Percentiles rank a stretch among this genome's conserved stretches.
These are phyloP conservation scores for Phorcus lineatus DNA, from an alignment of 2,888 invertebrate species.

Conservation along the genomic window DNA sequence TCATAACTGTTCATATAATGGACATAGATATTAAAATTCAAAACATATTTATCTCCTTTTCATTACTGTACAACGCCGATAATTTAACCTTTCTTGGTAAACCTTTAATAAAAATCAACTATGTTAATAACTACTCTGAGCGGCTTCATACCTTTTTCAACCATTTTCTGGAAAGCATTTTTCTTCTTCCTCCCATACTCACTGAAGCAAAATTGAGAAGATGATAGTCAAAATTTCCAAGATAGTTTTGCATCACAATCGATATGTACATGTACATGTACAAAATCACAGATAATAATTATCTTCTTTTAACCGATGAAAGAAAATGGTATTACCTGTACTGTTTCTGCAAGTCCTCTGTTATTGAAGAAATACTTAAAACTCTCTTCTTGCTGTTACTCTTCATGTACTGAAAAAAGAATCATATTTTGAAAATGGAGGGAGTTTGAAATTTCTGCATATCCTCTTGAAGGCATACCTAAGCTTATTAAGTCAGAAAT, in stretches of 20 bases:
- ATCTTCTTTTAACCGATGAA: too few species aligned
- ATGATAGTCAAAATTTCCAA: background rate
- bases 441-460: background rate
- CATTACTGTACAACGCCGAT: too few species aligned
- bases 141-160: conserved; percentile 59
- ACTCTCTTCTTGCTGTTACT: conserved; percentile 44
- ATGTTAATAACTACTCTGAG: too few species aligned
- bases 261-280: background rate
- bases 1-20: too few species aligned
- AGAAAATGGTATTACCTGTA: conserved; percentile 46
- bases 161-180: conserved; percentile 80
- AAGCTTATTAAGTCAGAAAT: too few species aligned
- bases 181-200: conserved; percentile 89
- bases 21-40: too few species aligned
- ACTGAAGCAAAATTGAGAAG: conserved; percentile 44
- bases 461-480: too few species aligned
- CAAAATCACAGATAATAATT: too few species aligned
- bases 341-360: conserved; percentile 54
- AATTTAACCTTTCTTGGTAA: too few species aligned
- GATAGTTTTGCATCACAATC: background rate
- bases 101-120: too few species aligned
- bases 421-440: conserved; percentile 12
- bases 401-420: conserved; percentile 57
- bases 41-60: too few species aligned
- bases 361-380: conserved; percentile 49